Conservation (phyloP, 2,113 vertebrate genomes). For the Clarias macrocephalus region DNA sequence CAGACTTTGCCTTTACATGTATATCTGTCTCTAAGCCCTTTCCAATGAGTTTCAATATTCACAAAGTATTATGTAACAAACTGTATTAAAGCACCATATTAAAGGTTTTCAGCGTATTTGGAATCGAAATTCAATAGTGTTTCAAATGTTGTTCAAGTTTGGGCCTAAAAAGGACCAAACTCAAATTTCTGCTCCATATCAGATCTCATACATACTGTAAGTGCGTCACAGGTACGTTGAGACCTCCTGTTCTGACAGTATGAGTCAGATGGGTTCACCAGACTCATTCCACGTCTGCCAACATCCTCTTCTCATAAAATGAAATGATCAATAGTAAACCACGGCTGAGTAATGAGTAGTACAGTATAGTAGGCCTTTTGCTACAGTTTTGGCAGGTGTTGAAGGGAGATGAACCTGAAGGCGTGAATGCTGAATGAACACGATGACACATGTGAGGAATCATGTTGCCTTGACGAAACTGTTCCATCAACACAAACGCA, state of each 20-base stretch:
- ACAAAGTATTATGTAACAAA: not conserved
- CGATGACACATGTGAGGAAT: not conserved
- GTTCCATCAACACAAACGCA: conserved; percentile 14
- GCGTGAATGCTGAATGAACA: not conserved
- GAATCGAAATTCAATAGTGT: not conserved
- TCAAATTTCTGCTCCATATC: not conserved
- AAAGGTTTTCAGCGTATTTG: not conserved
- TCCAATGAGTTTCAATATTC: not conserved
- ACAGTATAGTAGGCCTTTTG: not conserved
- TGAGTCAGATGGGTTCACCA: not conserved
- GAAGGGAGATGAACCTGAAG: not conserved
- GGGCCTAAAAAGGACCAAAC: not conserved
- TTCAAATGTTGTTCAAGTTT: not conserved
- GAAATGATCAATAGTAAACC: not conserved
- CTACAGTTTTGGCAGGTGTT: not conserved
- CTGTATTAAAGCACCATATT: not conserved
- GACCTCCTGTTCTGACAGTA: not conserved
- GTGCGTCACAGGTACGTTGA: not conserved
- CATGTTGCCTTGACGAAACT: not conserved
- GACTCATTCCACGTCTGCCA: not conserved
- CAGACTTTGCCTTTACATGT: not conserved
- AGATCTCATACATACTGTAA: not conserved
- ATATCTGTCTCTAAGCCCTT: not conserved
- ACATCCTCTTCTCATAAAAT: not conserved
- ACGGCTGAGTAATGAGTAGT: not conserved